Evolutionary conservation across 1,140 invertebrate genomes (phyloP).

Genomic region (Eurosta solidaginis): DNA sequence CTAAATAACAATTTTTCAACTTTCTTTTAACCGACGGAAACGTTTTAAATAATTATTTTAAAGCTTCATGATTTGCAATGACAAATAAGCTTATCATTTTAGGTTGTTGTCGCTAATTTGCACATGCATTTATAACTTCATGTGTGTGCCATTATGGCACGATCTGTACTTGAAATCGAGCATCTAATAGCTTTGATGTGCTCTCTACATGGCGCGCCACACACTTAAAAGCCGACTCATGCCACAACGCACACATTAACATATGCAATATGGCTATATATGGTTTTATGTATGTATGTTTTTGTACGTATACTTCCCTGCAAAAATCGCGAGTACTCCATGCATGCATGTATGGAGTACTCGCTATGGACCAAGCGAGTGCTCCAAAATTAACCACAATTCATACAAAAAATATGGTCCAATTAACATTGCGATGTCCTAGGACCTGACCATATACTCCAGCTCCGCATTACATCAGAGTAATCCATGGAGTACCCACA

Average conservation of each 20-base stretch:
- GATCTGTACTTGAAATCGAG: not conserved
- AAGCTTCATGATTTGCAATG: no score
- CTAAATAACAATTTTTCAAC: no score
- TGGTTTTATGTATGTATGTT: not conserved
- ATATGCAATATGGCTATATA: not conserved
- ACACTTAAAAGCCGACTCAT: slow-evolving; percentile 2
- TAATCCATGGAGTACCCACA: no score
- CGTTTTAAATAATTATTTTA: not conserved
- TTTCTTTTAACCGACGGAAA: not conserved
- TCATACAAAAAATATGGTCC: no score
- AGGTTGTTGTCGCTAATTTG: no score
- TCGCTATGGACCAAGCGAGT: no score
- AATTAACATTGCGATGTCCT: no score
- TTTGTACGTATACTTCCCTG: not conserved
- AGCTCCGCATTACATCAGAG: no score
- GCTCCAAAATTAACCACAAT: no score
- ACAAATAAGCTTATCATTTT: no score
- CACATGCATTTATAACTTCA: not conserved
- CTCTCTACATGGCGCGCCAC: not conserved
- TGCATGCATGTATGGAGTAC: not conserved
- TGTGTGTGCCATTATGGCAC: not conserved
- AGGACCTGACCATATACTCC: no score
- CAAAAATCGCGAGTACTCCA: not conserved
- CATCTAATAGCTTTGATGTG: not conserved
- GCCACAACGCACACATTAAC: not conserved